Base-by-base conservation (phyloP, 1,140 invertebrate species). In the Drosophila erecta region DNA sequence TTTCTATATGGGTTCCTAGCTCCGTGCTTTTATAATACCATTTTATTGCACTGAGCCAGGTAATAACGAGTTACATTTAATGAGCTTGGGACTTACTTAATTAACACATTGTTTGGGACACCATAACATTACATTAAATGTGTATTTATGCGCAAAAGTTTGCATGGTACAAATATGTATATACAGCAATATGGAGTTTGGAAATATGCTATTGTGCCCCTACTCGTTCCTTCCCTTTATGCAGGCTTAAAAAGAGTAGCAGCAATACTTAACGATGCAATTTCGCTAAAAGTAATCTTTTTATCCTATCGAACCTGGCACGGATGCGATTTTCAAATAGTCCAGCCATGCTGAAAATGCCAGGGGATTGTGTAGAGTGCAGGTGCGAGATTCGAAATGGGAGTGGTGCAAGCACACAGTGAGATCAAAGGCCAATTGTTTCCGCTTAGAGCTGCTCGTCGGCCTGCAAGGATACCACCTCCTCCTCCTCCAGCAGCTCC, bases 391-490 rank as follows among this genome's bases (percentile, higher is more conserved):
- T 58, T 33, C 20, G 15, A 35, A 44, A 17, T 49, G 20, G 35
- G 20, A 43, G 35, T 57, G 51, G 60, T 46, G 66, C 58, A 43
- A 60, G 61, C 55, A 69, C 40, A 61, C 55, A 61, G 60, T 70
- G 71, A 72, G 79, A 83, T 86, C 83, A 78, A 53, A 66, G 69
- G 44, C 30, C 57, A 33, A 67, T 72, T 69, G 35, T 70, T 17
- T 76, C 17, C 46, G 60, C 47, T 84, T 83, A 92, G 76, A 91
- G 87, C 73, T 90, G 79, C 58, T 90, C 90, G 61, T 92, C 90
- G 59, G 76, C 81, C 67, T 86, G 74, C 50, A 81, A 64, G 24
- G 57, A 44, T 8, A 50, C 46, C 61, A 67, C 72, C 17, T 73
- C 51, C 47, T 81, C 81, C 79, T 87, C 83, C 47, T 79, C 83